Conservation (phyloP, 2,797 vertebrate genomes). For the Menidia menidia region DNA sequence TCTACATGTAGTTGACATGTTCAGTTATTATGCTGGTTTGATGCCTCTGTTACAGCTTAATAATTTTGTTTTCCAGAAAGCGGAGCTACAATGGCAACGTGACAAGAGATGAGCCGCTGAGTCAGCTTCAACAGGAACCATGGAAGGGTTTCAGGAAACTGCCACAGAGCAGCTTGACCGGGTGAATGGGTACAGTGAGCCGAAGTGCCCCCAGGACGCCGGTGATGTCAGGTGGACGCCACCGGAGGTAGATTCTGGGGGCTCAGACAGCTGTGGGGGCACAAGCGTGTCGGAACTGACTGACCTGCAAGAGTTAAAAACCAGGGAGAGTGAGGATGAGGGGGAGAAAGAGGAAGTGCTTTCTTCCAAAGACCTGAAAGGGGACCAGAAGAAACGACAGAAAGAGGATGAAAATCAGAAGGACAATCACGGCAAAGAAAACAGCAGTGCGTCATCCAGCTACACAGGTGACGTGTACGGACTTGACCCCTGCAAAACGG, state of each 20-base stretch:
- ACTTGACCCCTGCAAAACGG: neutral
- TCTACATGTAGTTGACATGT: neutral
- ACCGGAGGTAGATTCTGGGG: slow-evolving; percentile 67
- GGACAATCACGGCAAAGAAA: slow-evolving; percentile 70
- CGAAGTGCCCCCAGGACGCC: slow-evolving; percentile 56
- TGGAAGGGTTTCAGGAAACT: slow-evolving; percentile 79
- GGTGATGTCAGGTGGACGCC: slow-evolving; percentile 66
- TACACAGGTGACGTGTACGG: slow-evolving; percentile 83
- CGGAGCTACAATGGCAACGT: slow-evolving; percentile 72
- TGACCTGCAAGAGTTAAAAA: slow-evolving; percentile 72
- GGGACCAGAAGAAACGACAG: slow-evolving; percentile 82
- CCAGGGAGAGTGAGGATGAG: slow-evolving; percentile 63
- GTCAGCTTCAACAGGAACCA: slow-evolving; percentile 76
- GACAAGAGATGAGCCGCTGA: slow-evolving; percentile 78
- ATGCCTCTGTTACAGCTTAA: slow-evolving; percentile 1
- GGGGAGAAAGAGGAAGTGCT: slow-evolving; percentile 51
- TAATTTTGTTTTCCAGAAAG: slow-evolving; percentile 46
- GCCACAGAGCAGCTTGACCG: slow-evolving; percentile 60
- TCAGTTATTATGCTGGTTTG: neutral
- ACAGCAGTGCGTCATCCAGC: slow-evolving; percentile 83
- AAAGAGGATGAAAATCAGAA: slow-evolving; percentile 76
- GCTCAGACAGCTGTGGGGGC: slow-evolving; percentile 71
- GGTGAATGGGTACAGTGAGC: slow-evolving; percentile 64
- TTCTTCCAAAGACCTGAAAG: slow-evolving; percentile 44
- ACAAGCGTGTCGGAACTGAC: slow-evolving; percentile 65